Evolutionary conservation across 2,888 invertebrate species (phyloP).

Genomic region (Schrankia costaestrigalis): DNA sequence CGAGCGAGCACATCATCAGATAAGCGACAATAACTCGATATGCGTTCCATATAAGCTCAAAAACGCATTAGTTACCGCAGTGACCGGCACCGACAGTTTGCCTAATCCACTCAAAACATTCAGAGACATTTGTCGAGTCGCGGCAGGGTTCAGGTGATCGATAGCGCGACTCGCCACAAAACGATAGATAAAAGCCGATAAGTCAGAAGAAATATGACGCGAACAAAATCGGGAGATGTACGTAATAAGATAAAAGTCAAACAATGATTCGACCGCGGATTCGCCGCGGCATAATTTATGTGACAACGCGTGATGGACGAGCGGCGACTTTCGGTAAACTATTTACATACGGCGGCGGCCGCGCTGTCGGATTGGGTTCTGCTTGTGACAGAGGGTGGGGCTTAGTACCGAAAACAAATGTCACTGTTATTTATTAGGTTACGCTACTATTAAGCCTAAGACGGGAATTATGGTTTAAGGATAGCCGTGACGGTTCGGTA

Average conservation of each 20-base stretch:
- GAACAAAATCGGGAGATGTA: slow-evolving; percentile 81
- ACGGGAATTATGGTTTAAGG: slow-evolving; percentile 57
- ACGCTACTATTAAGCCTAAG: slow-evolving; percentile 73
- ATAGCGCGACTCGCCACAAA: slow-evolving; percentile 77
- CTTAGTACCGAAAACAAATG: slow-evolving; percentile 80
- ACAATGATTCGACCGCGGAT: slow-evolving; percentile 81
- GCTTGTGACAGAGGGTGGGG: slow-evolving; percentile 78
- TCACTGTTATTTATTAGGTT: slow-evolving; percentile 80
- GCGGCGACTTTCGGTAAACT: slow-evolving; percentile 81
- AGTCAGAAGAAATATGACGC: slow-evolving; percentile 80
- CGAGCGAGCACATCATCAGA: slow-evolving; percentile 62
- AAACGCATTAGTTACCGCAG: slow-evolving; percentile 66
- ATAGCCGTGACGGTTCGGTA: slow-evolving; percentile 29
- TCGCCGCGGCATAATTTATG: slow-evolving; percentile 81
- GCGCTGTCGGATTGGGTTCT: slow-evolving; percentile 78
- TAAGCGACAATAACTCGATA: slow-evolving; percentile 74
- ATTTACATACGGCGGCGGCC: slow-evolving; percentile 78
- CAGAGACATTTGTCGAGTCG: slow-evolving; percentile 77
- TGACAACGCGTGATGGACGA: slow-evolving; percentile 81
- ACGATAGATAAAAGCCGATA: slow-evolving; percentile 80
- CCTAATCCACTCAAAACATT: slow-evolving; percentile 79
- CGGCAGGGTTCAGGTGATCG: slow-evolving; percentile 71
- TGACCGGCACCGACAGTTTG: slow-evolving; percentile 63
- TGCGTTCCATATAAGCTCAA: slow-evolving; percentile 71
- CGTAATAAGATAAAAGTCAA: slow-evolving; percentile 81